Conservation (phyloP, 1,140 invertebrate species). For the Neomicropteryx cornuta region DNA sequence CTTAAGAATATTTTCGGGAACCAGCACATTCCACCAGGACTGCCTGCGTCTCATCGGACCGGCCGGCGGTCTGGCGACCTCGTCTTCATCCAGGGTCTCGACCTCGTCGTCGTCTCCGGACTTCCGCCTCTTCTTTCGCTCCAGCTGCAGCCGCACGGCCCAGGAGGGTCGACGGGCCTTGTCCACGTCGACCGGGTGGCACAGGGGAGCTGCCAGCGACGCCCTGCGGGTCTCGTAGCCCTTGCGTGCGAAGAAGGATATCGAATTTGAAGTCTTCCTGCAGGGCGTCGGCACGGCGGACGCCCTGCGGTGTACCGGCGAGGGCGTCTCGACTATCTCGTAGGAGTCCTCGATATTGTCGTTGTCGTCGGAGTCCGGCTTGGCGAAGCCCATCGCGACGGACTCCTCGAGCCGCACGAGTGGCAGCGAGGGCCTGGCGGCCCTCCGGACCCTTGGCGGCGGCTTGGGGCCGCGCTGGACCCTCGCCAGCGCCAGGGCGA, state of each 20-base stretch:
- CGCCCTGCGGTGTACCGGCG: constrained; percentile 21
- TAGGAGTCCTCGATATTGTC: constrained; percentile 31
- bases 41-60: constrained; percentile 52
- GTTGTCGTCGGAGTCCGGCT: constrained; percentile 33
- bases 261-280: too few relatives aligned
- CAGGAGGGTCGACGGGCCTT: constrained; percentile 49
- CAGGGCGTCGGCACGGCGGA: constrained; percentile 29
- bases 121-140: constrained; percentile 35
- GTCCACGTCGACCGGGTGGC: constrained; percentile 46
- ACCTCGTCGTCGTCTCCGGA: constrained; percentile 26
- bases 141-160: constrained; percentile 32
- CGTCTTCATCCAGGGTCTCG: constrained; percentile 29
- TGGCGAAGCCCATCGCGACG: constrained; percentile 28
- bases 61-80: constrained; percentile 37
- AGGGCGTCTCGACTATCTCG: constrained; percentile 22
- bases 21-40: constrained; percentile 80
- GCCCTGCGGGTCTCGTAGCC: constrained; percentile 38
- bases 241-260: too few relatives aligned
- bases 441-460: constrained; percentile 21
- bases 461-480: constrained; percentile 24
- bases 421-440: constrained; percentile 27
- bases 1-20: constrained; percentile 55
- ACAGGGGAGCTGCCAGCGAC: constrained; percentile 58
- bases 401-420: constrained; percentile 31
- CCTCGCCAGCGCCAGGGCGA: constrained; percentile 30